These are phyloP conservation scores for Montipora cactus DNA, from an alignment of 64 coral and sea anemone species.

Conservation along the genomic window DNA sequence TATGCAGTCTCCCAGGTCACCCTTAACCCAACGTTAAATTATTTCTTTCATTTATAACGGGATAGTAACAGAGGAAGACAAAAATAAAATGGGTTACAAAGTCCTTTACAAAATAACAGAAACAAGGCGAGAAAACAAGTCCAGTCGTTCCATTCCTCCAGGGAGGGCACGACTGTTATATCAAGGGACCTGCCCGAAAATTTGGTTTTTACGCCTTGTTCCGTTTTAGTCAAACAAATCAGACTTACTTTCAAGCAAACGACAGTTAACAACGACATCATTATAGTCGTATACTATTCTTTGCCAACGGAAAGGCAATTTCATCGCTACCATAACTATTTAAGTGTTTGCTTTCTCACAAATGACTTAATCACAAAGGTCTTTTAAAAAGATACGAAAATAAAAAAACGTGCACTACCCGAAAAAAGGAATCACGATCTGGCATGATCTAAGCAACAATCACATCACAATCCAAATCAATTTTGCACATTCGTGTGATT, in stretches of 20 bases:
- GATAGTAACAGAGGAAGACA: neutral
- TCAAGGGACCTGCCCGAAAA: constrained; percentile 22
- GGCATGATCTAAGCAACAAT: neutral
- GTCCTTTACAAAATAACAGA: neutral
- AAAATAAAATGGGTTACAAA: neutral
- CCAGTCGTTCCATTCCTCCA: neutral
- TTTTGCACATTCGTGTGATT: no score
- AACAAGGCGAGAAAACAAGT: neutral
- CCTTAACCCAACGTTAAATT: no score
- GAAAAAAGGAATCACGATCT: neutral
- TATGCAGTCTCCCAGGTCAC: no score
- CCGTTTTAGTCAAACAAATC: neutral
- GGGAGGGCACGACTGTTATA: constrained; percentile 4
- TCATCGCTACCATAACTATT: neutral
- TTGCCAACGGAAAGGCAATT: neutral
- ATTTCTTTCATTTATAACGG: no score
- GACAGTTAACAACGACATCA: neutral
- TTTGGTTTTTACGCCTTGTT: neutral
- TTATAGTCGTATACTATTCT: neutral
- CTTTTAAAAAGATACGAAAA: neutral
- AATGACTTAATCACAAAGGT: no score
- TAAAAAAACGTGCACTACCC: neutral
- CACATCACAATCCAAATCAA: neutral
- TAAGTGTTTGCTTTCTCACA: no score
- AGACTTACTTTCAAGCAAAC: neutral